Base-by-base conservation (phyloP, 1,140 invertebrate genomes). In the Microplitis mediator region DNA sequence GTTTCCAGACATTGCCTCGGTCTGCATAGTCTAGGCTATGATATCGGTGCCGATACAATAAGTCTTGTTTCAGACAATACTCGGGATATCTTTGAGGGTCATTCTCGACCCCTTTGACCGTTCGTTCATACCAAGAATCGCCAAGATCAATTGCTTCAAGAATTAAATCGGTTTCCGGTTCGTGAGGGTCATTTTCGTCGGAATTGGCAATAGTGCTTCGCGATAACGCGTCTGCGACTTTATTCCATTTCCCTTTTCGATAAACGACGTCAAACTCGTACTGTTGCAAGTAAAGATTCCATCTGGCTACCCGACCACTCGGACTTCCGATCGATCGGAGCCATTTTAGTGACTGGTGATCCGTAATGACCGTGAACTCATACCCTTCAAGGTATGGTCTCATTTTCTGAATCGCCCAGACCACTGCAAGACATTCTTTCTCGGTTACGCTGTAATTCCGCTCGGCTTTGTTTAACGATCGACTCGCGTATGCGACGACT, bases 331-430 rank as follows among this genome's bases (percentile, higher is more conserved):
- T 76, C 3, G 77, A 77, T 32, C 78, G 73, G 3, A 90, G 75
- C 83, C 85, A 90, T 36, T 75, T 73, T 4, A 90, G 76, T 8
- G 83, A 80, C 36, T 80, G 75, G 72, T 89, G 86, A 71, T 90
- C 88, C 0, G 88, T 89, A 14, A 84, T 74, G 0, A 89, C 80
- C 4, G 56, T 82, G 69, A 90, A 88, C 23, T 81, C 72, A 4
- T 69, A 78, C 2, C 81, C 82, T 68, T 84, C 80, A 3, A 90
- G 66, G 78, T 85, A 90, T n/a, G 74, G 73, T 16, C 78, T 52
- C 70, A 87, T 87, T 51, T 86, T 81, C 64, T 87, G 76, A 2
- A 89, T 76, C 2, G 80, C 82, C 74, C 78, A 81, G 5, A 89
- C 50, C 5, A 89, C 80, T 0, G 86, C 86, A 32, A 89, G 73